Evolutionary conservation across 2,888 invertebrate species (phyloP).

Genomic region (Mythimna ferrago): DNA sequence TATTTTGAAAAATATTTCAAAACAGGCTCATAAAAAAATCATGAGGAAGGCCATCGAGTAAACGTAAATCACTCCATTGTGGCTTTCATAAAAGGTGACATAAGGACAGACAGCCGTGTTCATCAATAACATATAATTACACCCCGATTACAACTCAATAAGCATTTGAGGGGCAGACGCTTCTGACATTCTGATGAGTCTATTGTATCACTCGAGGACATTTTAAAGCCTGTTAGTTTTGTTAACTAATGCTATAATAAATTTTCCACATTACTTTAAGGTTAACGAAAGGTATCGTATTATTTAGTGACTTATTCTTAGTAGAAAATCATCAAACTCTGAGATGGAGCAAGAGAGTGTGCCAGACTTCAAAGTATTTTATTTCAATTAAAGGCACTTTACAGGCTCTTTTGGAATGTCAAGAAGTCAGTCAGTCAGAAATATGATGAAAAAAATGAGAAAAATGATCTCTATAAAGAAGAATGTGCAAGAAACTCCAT

Average conservation of each 20-base stretch:
- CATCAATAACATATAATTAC: constrained; percentile 11
- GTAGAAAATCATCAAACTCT: no score
- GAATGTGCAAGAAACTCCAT: no score
- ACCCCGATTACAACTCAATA: constrained; percentile 9
- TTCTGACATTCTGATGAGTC: background rate
- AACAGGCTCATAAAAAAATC: background rate
- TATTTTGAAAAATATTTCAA: background rate
- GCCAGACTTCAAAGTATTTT: no score
- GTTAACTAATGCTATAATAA: background rate
- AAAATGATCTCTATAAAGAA: no score
- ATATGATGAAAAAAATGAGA: no score
- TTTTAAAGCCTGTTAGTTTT: background rate
- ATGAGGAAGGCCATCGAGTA: background rate
- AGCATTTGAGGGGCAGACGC: background rate
- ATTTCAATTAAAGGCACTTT: no score
- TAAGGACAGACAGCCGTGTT: background rate
- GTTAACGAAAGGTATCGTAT: no score
- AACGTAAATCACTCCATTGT: constrained; percentile 14
- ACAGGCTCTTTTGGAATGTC: no score
- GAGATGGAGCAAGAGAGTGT: no score
- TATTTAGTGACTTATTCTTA: no score
- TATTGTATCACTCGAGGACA: background rate
- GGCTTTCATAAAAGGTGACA: background rate
- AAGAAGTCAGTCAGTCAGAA: no score
- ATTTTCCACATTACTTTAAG: no score